Percentiles rank a stretch among this genome's conserved stretches.
Conservation (phyloP, 2,888 invertebrate species). For the Apotomis turbidana region DNA sequence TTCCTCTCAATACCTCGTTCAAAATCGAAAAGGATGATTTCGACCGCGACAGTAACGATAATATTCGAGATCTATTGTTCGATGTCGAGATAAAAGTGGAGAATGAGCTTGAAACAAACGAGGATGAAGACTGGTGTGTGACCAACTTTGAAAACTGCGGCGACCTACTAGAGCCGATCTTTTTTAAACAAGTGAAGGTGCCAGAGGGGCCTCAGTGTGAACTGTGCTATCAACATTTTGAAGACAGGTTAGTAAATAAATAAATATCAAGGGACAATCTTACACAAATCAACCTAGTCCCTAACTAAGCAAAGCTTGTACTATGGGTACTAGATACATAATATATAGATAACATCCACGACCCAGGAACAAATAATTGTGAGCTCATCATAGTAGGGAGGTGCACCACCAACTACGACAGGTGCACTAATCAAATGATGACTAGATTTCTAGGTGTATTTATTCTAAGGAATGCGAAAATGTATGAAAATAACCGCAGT, state of each 20-base stretch:
- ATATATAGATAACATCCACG: no score
- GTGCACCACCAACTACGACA: no score
- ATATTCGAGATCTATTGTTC: constrained; percentile 37
- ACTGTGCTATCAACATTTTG: constrained; percentile 43
- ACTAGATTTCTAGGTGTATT: no score
- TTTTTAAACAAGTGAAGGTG: constrained; percentile 25
- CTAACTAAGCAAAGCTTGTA: no score
- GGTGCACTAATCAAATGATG: no score
- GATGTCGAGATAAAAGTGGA: constrained; percentile 47
- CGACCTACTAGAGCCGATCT: constrained; percentile 19
- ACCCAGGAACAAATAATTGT: no score
- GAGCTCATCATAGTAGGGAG: no score
- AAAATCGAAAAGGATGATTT: constrained; percentile 18
- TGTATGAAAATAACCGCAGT: no score
- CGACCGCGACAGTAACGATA: constrained; percentile 41
- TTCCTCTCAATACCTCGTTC: constrained; percentile 6
- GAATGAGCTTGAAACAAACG: constrained; percentile 41
- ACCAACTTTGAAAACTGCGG: constrained; percentile 9
- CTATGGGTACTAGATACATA: no score
- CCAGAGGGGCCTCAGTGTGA: constrained; percentile 39
- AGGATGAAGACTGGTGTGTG: constrained; percentile 33
- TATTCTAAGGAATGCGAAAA: no score
- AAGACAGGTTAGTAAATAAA: constrained; percentile 43
- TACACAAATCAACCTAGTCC: no score
- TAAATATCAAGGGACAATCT: no score